Conservation (phyloP, 1,140 invertebrate genomes). For the Rhagoletis pomonella region DNA sequence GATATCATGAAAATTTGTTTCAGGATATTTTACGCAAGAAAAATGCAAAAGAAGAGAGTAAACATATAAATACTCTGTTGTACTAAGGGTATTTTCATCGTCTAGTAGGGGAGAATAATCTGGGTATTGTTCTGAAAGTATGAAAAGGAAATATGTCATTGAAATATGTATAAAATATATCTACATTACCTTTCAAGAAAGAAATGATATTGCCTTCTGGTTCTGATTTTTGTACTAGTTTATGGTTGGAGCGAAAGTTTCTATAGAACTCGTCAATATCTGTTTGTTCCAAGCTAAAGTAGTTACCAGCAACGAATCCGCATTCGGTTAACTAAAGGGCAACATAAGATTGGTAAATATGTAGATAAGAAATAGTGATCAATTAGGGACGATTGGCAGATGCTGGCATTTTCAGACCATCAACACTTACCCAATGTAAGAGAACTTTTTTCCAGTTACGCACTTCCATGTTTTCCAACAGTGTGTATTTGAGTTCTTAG, state of each 20-base stretch:
- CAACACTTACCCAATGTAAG: conserved; percentile 67
- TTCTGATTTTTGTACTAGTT: conserved; percentile 34
- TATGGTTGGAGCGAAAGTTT: conserved; percentile 57
- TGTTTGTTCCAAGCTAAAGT: conserved; percentile 63
- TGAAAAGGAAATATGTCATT: not conserved
- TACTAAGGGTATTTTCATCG: conserved; percentile 55
- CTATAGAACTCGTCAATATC: conserved; percentile 66
- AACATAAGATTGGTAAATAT: not conserved
- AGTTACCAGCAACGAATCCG: conserved; percentile 58
- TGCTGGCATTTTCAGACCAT: not conserved
- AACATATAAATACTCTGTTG: conserved; percentile 63
- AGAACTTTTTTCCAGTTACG: conserved; percentile 65
- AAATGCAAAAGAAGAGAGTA: conserved; percentile 69
- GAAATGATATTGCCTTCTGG: conserved; percentile 8
- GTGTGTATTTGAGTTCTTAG: not conserved
- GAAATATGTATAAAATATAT: not conserved
- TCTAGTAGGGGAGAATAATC: conserved; percentile 61
- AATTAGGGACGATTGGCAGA: too few species aligned
- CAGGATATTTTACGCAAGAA: conserved; percentile 64
- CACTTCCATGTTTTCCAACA: conserved; percentile 60
- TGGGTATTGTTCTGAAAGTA: conserved; percentile 64
- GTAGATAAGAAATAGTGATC: too few species aligned
- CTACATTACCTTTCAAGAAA: conserved; percentile 57
- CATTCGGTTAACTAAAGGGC: conserved; percentile 57
- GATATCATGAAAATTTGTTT: conserved; percentile 63